These are phyloP conservation scores for Scaptomyza graminum DNA, from an alignment of 1,140 invertebrate species.

Conservation along the genomic window DNA sequence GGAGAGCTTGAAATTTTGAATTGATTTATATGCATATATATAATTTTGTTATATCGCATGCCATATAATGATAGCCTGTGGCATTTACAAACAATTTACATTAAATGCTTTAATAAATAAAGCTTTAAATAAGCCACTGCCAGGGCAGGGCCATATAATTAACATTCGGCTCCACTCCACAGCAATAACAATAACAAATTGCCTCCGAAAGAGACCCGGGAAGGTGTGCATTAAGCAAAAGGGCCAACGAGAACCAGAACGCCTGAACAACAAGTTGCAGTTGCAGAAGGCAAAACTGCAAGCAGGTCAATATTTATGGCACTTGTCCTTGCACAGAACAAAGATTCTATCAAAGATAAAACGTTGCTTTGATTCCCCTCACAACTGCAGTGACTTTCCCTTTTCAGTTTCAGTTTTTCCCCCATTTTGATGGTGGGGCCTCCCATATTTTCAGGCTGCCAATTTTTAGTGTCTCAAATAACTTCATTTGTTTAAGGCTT, in stretches of 20 bases:
- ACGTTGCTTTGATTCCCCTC: conserved; percentile 5
- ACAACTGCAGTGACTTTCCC: conserved; percentile 53
- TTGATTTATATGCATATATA: conserved; percentile 63
- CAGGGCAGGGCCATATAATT: conserved; percentile 65
- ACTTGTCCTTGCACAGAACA: conserved; percentile 46
- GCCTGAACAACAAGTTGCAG: not conserved
- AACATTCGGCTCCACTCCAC: conserved; percentile 35
- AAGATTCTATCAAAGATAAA: conserved; percentile 9
- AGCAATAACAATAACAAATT: conserved; percentile 71
- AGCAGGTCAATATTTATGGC: conserved; percentile 67
- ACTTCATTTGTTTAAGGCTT: conserved; percentile 78
- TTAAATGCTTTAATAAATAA: conserved; percentile 82
- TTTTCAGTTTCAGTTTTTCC: conserved; percentile 41
- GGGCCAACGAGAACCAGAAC: conserved; percentile 20
- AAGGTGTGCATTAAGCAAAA: conserved; percentile 71
- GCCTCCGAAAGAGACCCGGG: conserved; percentile 37
- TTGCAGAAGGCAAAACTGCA: conserved; percentile 13
- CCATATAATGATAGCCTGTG: conserved; percentile 67
- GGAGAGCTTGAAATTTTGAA: not conserved
- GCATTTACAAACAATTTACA: conserved; percentile 79
- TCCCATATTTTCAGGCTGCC: conserved; percentile 46
- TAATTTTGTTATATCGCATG: conserved; percentile 53
- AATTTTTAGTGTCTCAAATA: conserved; percentile 77
- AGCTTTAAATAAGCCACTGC: conserved; percentile 71
- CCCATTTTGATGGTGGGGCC: conserved; percentile 31